These are phyloP conservation scores for Apteryx mantelli DNA, from an alignment of 2,113 vertebrate genomes.

Conservation along the genomic window DNA sequence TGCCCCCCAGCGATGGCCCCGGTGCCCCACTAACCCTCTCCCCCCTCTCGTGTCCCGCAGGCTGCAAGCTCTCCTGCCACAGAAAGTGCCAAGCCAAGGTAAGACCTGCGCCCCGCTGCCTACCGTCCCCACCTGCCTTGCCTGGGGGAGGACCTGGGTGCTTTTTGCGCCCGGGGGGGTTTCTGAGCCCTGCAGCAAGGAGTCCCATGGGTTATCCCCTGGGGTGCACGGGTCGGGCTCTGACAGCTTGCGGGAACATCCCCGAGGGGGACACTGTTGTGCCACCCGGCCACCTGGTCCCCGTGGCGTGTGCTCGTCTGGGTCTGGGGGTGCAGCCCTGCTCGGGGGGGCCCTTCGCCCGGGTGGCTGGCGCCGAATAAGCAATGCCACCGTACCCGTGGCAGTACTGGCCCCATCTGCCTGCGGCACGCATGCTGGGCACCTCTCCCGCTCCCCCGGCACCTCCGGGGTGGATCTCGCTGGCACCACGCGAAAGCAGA, in stretches of 20 bases:
- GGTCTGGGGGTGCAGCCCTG: background rate
- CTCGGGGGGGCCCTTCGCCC: background rate
- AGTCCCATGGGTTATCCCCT: too few relatives aligned
- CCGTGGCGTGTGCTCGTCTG: rapidly evolving
- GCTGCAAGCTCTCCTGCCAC: slow-evolving; percentile 70
- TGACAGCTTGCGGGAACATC: too few relatives aligned
- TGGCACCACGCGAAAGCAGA: background rate
- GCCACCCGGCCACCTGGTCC: too few relatives aligned
- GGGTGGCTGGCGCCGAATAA: background rate
- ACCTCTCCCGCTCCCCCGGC: background rate
- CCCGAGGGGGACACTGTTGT: too few relatives aligned
- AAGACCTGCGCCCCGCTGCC: background rate
- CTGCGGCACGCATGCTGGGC: background rate
- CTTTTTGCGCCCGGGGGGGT: background rate
- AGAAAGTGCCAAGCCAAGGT: slow-evolving; percentile 67
- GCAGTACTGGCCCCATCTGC: rapidly evolving
- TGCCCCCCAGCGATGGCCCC: rapidly evolving
- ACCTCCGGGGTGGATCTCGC: background rate
- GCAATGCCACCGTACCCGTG: rapidly evolving
- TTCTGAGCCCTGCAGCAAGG: background rate
- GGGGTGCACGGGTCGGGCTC: too few relatives aligned
- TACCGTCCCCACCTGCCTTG: rapidly evolving
- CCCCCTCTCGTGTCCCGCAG: background rate
- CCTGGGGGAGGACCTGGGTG: too few relatives aligned
- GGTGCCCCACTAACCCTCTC: background rate